Evolutionary conservation across 2,797 vertebrate genomes (phyloP).

Genomic region (Sebastes paucispinis): DNA sequence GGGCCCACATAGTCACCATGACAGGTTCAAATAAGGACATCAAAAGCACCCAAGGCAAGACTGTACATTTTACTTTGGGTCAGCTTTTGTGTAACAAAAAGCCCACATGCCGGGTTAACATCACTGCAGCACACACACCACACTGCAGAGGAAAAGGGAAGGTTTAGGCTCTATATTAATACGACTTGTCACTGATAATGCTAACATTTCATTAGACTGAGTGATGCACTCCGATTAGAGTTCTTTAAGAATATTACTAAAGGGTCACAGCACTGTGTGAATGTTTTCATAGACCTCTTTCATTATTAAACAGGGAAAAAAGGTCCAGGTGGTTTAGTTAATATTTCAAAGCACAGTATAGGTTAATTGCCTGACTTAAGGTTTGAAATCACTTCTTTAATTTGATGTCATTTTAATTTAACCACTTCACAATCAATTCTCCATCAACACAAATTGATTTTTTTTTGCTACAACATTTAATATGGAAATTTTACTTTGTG

Average conservation of each 20-base stretch:
- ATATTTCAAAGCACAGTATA: slow-evolving; percentile 58
- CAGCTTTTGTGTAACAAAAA: background rate
- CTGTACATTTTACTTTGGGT: slow-evolving; percentile 18
- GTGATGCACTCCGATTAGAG: background rate
- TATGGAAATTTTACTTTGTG: background rate
- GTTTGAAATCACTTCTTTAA: background rate
- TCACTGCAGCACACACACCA: background rate
- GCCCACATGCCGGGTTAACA: background rate
- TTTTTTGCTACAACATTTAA: background rate
- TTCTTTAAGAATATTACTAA: background rate
- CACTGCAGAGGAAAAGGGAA: background rate
- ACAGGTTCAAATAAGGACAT: slow-evolving; percentile 31
- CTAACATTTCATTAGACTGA: background rate
- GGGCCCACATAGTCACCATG: slow-evolving; percentile 18
- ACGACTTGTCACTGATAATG: background rate
- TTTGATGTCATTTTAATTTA: background rate
- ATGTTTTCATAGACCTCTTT: background rate
- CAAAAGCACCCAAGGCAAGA: slow-evolving; percentile 31
- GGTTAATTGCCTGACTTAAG: slow-evolving; percentile 12
- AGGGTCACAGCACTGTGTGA: background rate
- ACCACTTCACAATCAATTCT: background rate
- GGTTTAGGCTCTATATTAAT: background rate
- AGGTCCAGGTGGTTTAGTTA: slow-evolving; percentile 33
- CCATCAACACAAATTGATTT: background rate
- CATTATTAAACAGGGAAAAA: background rate